A percentile compares a stretch with the other conserved stretches of the same genome.
These are phyloP conservation scores for Pristionchus entomophagus DNA, from an alignment of 2,888 invertebrate genomes.

Conservation along the genomic window DNA sequence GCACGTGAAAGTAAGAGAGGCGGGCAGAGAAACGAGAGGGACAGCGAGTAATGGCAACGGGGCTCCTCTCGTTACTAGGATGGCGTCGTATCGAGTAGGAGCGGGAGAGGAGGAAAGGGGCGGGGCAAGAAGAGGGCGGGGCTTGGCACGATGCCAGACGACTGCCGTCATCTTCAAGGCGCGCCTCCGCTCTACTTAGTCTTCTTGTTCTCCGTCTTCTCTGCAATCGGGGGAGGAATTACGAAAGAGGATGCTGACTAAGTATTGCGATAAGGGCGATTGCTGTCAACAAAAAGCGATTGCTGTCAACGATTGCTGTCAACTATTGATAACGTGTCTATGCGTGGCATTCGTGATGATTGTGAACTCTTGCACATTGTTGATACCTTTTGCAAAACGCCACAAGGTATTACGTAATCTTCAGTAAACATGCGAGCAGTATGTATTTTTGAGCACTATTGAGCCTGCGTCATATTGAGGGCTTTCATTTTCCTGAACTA, in stretches of 20 bases:
- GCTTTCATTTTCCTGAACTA: too few species aligned
- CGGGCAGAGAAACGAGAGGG: conserved; percentile 10
- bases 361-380: too few species aligned
- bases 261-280: neutral
- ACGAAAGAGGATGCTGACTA: neutral
- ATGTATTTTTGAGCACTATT: too few species aligned
- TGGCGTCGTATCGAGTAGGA: neutral
- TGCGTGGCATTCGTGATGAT: too few species aligned
- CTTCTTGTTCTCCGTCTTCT: conserved; percentile 46
- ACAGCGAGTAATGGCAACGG: neutral
- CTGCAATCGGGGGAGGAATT: neutral
- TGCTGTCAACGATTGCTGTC: too few species aligned
- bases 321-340: too few species aligned
- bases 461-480: too few species aligned
- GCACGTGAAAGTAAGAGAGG: neutral
- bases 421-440: too few species aligned
- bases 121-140: conserved; percentile 16
- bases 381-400: too few species aligned
- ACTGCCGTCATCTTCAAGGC: neutral
- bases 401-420: too few species aligned
- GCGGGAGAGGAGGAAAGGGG: neutral
- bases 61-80: conserved; percentile 24
- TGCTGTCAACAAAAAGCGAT: neutral
- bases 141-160: conserved; percentile 33
- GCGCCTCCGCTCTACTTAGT: conserved; percentile 20